These are phyloP conservation scores for Caenorhabditis angaria DNA, from an alignment of 2,888 invertebrate genomes.

Conservation along the genomic window DNA sequence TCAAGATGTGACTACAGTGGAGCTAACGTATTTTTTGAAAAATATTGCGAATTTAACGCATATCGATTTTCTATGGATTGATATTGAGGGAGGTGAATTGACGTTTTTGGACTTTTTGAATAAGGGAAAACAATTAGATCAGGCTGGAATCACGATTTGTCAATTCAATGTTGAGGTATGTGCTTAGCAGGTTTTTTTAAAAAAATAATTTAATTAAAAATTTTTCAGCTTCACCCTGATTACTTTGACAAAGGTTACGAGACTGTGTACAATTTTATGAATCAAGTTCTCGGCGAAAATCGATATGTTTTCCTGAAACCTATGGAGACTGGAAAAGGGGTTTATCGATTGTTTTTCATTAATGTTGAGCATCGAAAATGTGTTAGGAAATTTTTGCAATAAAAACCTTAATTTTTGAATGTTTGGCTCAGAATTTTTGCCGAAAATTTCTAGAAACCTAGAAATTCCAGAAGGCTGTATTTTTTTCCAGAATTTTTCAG, in stretches of 20 bases:
- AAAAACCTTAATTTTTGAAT: too few species aligned
- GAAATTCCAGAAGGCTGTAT: too few species aligned
- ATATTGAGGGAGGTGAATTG: background rate
- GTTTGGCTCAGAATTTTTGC: too few species aligned
- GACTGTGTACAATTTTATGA: slow-evolving; percentile 12
- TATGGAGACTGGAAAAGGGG: background rate
- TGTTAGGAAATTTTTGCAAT: background rate
- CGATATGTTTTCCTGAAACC: slow-evolving; percentile 16
- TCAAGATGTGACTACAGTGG: slow-evolving; percentile 37
- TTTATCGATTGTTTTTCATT: background rate
- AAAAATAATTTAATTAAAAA: background rate
- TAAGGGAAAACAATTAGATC: background rate
- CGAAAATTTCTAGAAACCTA: too few species aligned
- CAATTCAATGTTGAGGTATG: too few species aligned
- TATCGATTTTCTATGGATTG: background rate
- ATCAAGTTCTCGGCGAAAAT: background rate
- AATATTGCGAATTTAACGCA: slow-evolving; percentile 6
- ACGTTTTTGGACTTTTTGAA: background rate
- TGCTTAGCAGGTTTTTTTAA: too few species aligned
- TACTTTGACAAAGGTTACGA: background rate
- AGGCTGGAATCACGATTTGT: background rate
- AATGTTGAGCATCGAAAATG: slow-evolving; percentile 11
- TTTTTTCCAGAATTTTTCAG: too few species aligned
- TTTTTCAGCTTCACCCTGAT: slow-evolving; percentile 10
- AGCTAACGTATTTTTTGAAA: slow-evolving; percentile 25